A percentile compares a stretch with the other conserved stretches of the same genome.
Evolutionary conservation across 2,113 vertebrate genomes (phyloP).

Genomic region (crab-eating macaque (Macaca fascicularis)): DNA sequence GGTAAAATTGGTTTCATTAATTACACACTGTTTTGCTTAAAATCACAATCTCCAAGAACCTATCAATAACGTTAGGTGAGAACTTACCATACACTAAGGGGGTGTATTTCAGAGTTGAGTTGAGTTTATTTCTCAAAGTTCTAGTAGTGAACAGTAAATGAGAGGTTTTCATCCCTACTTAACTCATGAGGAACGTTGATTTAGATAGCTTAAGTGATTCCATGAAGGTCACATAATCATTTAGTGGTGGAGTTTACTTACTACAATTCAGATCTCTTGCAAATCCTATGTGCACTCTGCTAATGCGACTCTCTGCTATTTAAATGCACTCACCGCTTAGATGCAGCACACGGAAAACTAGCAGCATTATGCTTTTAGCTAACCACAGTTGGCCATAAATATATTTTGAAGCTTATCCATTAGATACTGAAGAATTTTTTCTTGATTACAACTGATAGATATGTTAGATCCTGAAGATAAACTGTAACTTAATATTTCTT

Average conservation of each 20-base stretch:
- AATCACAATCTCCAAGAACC: not conserved
- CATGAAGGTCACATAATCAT: not conserved
- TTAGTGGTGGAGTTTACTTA: not conserved
- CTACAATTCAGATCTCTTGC: not conserved
- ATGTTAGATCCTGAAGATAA: not conserved
- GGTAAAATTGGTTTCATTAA: not conserved
- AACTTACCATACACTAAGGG: not conserved
- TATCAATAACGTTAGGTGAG: not conserved
- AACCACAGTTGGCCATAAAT: not conserved
- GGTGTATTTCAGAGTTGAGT: not conserved
- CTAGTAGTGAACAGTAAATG: not conserved
- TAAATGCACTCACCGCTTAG: not conserved
- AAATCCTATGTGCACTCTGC: not conserved
- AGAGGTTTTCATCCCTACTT: not conserved
- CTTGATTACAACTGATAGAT: not conserved
- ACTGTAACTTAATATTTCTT: not conserved
- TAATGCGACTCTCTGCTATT: not conserved
- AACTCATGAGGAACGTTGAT: not conserved
- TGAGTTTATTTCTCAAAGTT: not conserved
- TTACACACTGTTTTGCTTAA: not conserved
- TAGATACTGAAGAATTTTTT: not conserved
- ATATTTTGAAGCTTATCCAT: not conserved
- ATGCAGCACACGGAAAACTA: not conserved
- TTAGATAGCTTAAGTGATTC: not conserved
- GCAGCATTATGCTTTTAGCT: not conserved